A percentile compares a stretch with the other conserved stretches of the same genome.
These are phyloP conservation scores for Argyresthia albistria DNA, from an alignment of 2,888 invertebrate genomes.

Conservation along the genomic window DNA sequence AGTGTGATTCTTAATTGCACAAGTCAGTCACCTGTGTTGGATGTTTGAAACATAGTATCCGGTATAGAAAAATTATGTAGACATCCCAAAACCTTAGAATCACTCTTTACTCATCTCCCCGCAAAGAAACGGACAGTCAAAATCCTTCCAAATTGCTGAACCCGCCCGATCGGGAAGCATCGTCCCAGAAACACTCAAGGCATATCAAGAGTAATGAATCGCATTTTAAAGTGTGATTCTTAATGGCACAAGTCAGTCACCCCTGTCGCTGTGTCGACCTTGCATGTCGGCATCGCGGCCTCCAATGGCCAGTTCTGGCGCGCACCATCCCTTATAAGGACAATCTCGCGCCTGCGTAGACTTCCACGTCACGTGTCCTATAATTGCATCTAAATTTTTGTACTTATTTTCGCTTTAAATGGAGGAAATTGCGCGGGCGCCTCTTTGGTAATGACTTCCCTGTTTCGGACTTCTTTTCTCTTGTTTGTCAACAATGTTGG, in stretches of 20 bases:
- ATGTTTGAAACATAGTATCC: no score
- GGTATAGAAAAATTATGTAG: no score
- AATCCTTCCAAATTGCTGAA: no score
- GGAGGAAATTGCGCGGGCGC: background rate
- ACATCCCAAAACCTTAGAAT: no score
- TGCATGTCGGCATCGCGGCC: constrained; percentile 17
- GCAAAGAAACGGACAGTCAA: no score
- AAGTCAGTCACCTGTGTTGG: constrained; percentile 51
- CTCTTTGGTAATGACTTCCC: constrained; percentile 1
- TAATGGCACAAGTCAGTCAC: constrained; percentile 48
- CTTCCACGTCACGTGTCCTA: constrained; percentile 42
- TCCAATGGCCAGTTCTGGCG: constrained; percentile 20
- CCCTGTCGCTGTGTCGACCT: constrained; percentile 29
- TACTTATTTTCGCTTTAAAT: constrained; percentile 14
- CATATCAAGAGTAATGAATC: constrained; percentile 42
- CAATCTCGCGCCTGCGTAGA: constrained; percentile 6
- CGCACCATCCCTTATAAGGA: constrained; percentile 37
- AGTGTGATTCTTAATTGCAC: constrained; percentile 40
- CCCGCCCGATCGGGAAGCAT: background rate
- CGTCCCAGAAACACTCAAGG: constrained; percentile 10
- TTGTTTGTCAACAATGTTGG: background rate
- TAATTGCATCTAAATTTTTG: constrained; percentile 35
- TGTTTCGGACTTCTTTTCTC: no score
- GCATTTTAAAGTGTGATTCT: constrained; percentile 39
- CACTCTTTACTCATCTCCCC: no score